Percentiles rank a stretch among this genome's conserved stretches.
Evolutionary conservation across 1,140 invertebrate species (phyloP).

Genomic region (Scylla paramamosain): DNA sequence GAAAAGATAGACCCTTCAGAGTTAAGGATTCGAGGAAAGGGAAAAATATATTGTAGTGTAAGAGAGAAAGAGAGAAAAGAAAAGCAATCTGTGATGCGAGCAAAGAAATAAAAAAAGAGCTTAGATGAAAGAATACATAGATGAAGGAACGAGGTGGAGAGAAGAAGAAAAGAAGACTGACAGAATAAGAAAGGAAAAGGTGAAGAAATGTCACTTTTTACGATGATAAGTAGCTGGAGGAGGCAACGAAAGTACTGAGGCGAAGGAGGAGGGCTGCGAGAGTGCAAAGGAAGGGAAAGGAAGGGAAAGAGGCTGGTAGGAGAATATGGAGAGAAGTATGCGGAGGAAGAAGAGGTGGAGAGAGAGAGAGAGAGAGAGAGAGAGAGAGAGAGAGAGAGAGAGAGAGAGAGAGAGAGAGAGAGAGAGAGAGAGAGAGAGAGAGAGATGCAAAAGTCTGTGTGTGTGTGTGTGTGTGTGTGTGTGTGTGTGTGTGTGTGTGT

Average conservation of each 20-base stretch:
- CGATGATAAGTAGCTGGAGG: too few relatives aligned
- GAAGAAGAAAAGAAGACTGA: too few relatives aligned
- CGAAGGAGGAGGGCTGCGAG: too few relatives aligned
- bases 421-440: slow-evolving; percentile 43
- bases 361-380: slow-evolving; percentile 43
- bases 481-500: slow-evolving; percentile 6
- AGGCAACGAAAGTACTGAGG: too few relatives aligned
- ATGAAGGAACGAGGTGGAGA: not conserved
- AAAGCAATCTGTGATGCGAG: not conserved
- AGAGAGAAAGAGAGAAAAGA: slow-evolving; percentile 61
- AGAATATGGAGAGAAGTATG: not conserved
- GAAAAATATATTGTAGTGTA: not conserved
- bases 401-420: slow-evolving; percentile 1
- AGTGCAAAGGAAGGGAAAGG: not conserved
- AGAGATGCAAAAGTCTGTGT: too few relatives aligned
- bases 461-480: too few relatives aligned
- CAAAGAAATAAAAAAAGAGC: not conserved
- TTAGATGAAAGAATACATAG: not conserved
- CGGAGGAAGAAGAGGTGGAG: not conserved
- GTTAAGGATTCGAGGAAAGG: not conserved
- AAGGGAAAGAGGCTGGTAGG: not conserved
- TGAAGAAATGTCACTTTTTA: too few relatives aligned
- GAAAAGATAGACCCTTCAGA: too few relatives aligned
- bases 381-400: slow-evolving; percentile 35
- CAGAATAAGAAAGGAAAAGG: too few relatives aligned